These are phyloP conservation scores for Hypothenemus hampei DNA, from an alignment of 1,140 invertebrate genomes.

Conservation along the genomic window DNA sequence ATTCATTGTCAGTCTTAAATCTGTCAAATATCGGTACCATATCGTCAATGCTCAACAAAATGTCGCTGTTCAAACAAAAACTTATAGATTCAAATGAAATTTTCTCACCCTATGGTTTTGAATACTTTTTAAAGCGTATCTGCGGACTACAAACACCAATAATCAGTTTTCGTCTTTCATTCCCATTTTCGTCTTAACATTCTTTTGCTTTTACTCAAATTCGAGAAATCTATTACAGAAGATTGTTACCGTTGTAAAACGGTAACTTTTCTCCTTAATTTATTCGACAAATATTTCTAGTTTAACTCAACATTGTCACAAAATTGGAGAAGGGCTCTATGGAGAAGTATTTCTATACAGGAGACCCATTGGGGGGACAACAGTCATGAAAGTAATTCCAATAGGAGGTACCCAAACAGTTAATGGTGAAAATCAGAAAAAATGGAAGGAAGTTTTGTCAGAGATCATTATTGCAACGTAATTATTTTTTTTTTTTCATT, in stretches of 20 bases:
- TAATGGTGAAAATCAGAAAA: slow-evolving; percentile 84
- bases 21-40: neutral
- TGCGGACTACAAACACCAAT: too few relatives aligned
- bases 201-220: neutral
- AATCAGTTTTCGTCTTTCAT: neutral
- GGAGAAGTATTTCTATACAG: slow-evolving; percentile 81
- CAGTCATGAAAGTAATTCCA: slow-evolving; percentile 81
- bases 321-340: slow-evolving; percentile 90
- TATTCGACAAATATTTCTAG: slow-evolving; percentile 39
- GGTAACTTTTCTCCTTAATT: neutral
- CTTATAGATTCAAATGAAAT: neutral
- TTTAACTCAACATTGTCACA: slow-evolving; percentile 60
- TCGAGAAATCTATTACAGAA: neutral
- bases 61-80: neutral
- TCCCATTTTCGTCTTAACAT: neutral
- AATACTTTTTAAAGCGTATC: too few relatives aligned
- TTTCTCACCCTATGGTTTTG: neutral
- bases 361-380: slow-evolving; percentile 46
- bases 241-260: neutral
- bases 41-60: neutral
- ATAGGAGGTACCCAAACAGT: slow-evolving; percentile 67
- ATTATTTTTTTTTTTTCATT: slow-evolving; percentile 15
- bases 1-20: neutral
- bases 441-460: slow-evolving; percentile 77
- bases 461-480: slow-evolving; percentile 86